Base-by-base conservation (phyloP, 1,140 invertebrate genomes). In the Drosophila arawakana region DNA sequence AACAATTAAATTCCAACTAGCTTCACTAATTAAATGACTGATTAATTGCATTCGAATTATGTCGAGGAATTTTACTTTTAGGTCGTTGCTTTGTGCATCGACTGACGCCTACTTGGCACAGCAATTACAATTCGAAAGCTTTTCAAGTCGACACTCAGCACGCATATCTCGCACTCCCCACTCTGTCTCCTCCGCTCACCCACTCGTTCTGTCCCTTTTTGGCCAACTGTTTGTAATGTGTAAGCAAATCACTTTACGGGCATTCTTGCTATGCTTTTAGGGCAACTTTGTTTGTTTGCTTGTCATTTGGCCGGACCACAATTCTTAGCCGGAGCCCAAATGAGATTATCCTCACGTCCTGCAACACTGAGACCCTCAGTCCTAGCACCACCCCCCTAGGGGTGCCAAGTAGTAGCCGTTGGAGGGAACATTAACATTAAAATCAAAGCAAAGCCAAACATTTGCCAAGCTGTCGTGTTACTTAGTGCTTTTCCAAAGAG, bases 381-480 rank as follows among this genome's bases (percentile, higher is more conserved):
- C 15, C 18, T 21, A 21, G 1, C 18, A 21, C 1, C 25, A 30
- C 25, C 25, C 25, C 25, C 25, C 25, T 30, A 6, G 6, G 25
- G 25, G 25, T 21, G 18, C 18, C 25, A 30, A 30, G 4, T 30
- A 30, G 25, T 5, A 6, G 25, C 25, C 6, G 25, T 30, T 30
- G 25, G 25, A 30, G 25, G 18, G 21, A 50, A 67, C 59, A 72
- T 62, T 67, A 83, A 80, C 78, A 83, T 83, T 78, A 79, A 80
- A 83, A 85, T 81, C 81, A 84, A 80, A 84, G 73, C 77, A 84
- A 83, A 81, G 67, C 79, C 81, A 85, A 85, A 86, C 78, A 85
- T 85, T 85, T 86, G 78, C 78, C 82, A 78, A 78, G 75, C 78
- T 85, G 78, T 85, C 81, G 69, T 84, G 81, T 85, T 77, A 58